These are phyloP conservation scores for Paedocypris sp. DNA, from an alignment of 2,113 vertebrate genomes.

Conservation along the genomic window DNA sequence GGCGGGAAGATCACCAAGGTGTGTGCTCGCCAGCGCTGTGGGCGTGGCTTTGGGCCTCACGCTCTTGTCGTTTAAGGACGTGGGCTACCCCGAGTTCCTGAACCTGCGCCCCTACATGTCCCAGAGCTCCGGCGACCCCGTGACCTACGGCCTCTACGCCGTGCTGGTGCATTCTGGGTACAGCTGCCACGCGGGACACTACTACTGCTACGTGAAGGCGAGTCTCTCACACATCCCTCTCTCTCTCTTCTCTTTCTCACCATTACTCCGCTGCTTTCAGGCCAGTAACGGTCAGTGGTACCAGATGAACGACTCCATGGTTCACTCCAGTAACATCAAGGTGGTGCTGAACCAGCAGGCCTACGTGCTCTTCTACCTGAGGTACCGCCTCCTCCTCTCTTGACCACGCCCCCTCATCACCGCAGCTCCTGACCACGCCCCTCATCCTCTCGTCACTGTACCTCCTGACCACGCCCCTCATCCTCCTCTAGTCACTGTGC, in stretches of 20 bases:
- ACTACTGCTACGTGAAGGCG: slow-evolving; percentile 95
- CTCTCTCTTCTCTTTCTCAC: too few species aligned
- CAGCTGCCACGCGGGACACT: slow-evolving; percentile 89
- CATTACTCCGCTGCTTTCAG: too few species aligned
- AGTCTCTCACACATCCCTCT: background rate
- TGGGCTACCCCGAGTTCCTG: slow-evolving; percentile 83
- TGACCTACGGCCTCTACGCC: slow-evolving; percentile 81
- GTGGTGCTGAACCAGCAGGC: slow-evolving; percentile 95
- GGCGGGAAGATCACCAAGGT: slow-evolving; percentile 95
- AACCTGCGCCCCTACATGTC: slow-evolving; percentile 92
- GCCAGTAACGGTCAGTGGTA: slow-evolving; percentile 96
- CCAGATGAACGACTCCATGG: slow-evolving; percentile 91
- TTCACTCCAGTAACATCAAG: slow-evolving; percentile 85
- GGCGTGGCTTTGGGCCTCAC: background rate
- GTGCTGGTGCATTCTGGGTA: slow-evolving; percentile 92
- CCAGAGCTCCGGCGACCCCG: slow-evolving; percentile 69
- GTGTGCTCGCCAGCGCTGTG: background rate
- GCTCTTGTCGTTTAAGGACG: too few species aligned
- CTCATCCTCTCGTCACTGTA: too few species aligned
- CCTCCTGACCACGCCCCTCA: too few species aligned
- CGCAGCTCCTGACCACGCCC: too few species aligned
- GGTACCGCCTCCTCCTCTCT: too few species aligned
- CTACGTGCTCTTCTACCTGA: slow-evolving; percentile 89
- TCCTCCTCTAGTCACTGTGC: background rate
- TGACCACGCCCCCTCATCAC: too few species aligned